These are phyloP conservation scores for Sycophila sp. DNA, from an alignment of 1,140 invertebrate genomes.

Conservation along the genomic window DNA sequence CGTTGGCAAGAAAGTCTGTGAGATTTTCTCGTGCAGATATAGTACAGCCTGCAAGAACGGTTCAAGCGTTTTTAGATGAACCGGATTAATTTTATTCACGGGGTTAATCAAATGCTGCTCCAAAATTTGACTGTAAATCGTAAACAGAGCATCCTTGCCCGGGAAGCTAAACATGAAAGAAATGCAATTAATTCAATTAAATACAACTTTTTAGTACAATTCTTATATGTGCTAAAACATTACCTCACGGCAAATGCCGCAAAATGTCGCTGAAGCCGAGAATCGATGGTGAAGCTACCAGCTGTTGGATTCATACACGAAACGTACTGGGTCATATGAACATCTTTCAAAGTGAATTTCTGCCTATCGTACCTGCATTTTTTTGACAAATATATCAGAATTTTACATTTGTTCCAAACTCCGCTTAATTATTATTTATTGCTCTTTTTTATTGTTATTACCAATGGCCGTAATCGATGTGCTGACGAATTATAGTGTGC, in stretches of 20 bases:
- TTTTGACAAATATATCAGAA: neutral
- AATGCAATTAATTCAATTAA: constrained; percentile 8
- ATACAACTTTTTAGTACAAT: constrained; percentile 3
- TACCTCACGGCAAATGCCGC: constrained; percentile 89
- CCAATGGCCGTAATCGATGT: constrained; percentile 96
- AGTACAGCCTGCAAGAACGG: constrained; percentile 79
- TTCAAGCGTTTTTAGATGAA: constrained; percentile 71
- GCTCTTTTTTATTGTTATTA: too few species aligned
- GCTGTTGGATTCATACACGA: constrained; percentile 97
- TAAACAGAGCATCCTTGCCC: constrained; percentile 79
- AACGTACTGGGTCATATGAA: constrained; percentile 93
- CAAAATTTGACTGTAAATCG: constrained; percentile 87
- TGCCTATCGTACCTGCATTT: constrained; percentile 79
- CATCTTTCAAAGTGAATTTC: constrained; percentile 90
- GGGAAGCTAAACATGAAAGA: constrained; percentile 76
- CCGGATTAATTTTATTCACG: constrained; percentile 72
- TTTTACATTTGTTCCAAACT: neutral
- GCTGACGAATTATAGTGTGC: constrained; percentile 92
- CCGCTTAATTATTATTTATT: neutral
- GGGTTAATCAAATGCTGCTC: constrained; percentile 79
- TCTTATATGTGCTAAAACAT: constrained; percentile 1
- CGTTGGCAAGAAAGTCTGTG: constrained; percentile 84
- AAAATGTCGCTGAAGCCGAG: constrained; percentile 92
- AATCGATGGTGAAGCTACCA: constrained; percentile 93
- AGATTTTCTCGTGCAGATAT: constrained; percentile 80